Conservation (phyloP, 37 sponge, comb jelly and placozoan genomes). For the Cliona cf. orientalis region DNA sequence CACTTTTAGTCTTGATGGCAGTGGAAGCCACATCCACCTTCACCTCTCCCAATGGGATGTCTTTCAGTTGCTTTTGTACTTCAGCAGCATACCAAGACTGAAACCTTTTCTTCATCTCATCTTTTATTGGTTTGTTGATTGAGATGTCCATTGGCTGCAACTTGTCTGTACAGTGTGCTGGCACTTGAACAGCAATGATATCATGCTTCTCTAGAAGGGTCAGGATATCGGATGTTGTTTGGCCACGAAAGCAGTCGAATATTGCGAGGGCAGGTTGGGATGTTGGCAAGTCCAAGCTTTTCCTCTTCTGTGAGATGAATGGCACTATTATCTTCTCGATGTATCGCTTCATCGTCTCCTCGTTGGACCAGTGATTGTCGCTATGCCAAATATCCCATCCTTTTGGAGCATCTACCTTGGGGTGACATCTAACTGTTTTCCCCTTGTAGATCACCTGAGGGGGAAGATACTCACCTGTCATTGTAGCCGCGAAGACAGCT, state of each 20-base stretch:
- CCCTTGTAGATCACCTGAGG: conserved; percentile 47
- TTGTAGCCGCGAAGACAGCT: conserved; percentile 18
- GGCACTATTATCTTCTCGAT: conserved; percentile 32
- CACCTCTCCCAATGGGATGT: conserved; percentile 7
- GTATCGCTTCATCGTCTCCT: conserved; percentile 36
- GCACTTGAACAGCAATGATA: conserved; percentile 10
- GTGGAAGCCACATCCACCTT: conserved; percentile 29
- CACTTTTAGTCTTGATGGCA: conserved; percentile 26
- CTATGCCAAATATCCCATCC: conserved; percentile 41
- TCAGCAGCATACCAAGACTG: conserved; percentile 49
- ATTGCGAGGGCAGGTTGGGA: conserved; percentile 17
- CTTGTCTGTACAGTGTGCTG: conserved; percentile 39
- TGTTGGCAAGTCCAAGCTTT: conserved; percentile 2
- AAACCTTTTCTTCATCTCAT: conserved; percentile 24
- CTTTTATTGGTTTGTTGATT: conserved; percentile 39
- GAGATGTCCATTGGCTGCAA: conserved; percentile 39
- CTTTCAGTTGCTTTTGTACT: conserved; percentile 30
- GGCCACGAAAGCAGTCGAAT: conserved; percentile 26
- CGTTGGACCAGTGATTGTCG: conserved; percentile 48
- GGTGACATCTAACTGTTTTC: conserved; percentile 26
- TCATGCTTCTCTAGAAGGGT: conserved; percentile 10
- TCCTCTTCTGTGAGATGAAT: conserved; percentile 13
- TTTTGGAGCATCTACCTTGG: conserved; percentile 14
- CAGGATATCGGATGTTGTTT: conserved; percentile 17
- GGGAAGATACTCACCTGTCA: conserved; percentile 20